Base-by-base conservation (phyloP, 2,888 invertebrate species). In the Dexiosoma caninum region DNA sequence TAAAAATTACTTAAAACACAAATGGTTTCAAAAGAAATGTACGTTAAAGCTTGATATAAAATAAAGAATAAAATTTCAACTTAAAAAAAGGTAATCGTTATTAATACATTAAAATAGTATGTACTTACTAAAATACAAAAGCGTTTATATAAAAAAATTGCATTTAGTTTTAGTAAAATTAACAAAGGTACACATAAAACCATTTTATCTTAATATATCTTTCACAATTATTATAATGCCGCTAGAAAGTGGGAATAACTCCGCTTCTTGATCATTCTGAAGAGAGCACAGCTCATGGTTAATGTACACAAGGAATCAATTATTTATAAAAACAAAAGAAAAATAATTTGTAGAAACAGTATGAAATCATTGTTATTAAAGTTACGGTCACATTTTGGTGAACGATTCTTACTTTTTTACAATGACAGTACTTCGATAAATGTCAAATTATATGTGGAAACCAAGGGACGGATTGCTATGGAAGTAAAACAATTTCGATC, bases 21-120 rank as follows among this genome's bases (percentile, higher is more conserved):
- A 62, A 51, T 3, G 4, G 10, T 9, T 30, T 30, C n/a, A n/a
- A n/a, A n/a, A n/a, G n/a, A n/a, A n/a, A n/a, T n/a, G n/a, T n/a
- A n/a, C n/a, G n/a, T n/a, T n/a, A 30, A 8, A 55, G 1, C 1
- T 19, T 21, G 10, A 55, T 19, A 19, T 10, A 44, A 32, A 55
- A 66, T 2, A 44, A 23, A 42, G 16, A 57, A 30, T 16, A 44
- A 21, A 49, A 35, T 32, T 10, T 10, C 6, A 66, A 23, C 32
- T 40, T 53, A 44, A 42, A 44, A 42, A n/a, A n/a, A 57, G 12
- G 37, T 57, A 66, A 57, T 57, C 44, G 32, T 57, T 59, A 37
- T 40, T 9, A 44, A 64, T 64, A 57, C 59, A 76, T 67, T 59
- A 16, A 67, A 75, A n/a, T n/a, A n/a, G n/a, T n/a, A n/a, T n/a